Evolutionary conservation across 2,797 vertebrate genomes (phyloP).

Genomic region (Halcyon smyrnensis): DNA sequence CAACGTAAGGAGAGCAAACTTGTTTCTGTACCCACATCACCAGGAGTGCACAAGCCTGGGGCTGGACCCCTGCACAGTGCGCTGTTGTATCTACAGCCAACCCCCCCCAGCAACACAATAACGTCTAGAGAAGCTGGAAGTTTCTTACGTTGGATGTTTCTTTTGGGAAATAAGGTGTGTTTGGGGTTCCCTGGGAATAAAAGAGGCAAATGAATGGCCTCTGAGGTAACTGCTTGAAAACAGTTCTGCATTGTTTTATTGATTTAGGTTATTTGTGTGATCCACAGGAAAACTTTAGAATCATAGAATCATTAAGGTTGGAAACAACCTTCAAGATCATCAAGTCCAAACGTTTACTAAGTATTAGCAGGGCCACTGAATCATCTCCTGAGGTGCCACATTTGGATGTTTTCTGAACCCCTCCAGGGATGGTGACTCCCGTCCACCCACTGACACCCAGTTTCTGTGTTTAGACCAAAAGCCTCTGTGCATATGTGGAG

Average conservation of each 20-base stretch:
- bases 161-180: background rate
- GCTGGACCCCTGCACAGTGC: background rate
- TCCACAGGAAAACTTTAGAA: background rate
- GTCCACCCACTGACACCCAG: background rate
- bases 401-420: too few relatives aligned
- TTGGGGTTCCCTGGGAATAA: background rate
- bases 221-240: background rate
- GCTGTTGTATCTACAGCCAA: background rate
- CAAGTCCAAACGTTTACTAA: too few relatives aligned
- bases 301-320: too few relatives aligned
- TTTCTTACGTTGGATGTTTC: background rate
- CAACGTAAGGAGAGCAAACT: background rate
- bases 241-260: background rate
- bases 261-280: background rate
- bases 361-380: too few relatives aligned
- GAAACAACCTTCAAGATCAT: too few relatives aligned
- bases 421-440: background rate
- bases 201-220: background rate
- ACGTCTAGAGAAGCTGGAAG: background rate
- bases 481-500: background rate
- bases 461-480: conserved; percentile 2
- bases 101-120: background rate
- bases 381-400: too few relatives aligned
- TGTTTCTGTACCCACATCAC: background rate
- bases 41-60: background rate